A percentile compares a stretch with the other conserved stretches of the same genome.
Evolutionary conservation across 2,888 invertebrate species (phyloP).

Genomic region (Uropetala carovei): DNA sequence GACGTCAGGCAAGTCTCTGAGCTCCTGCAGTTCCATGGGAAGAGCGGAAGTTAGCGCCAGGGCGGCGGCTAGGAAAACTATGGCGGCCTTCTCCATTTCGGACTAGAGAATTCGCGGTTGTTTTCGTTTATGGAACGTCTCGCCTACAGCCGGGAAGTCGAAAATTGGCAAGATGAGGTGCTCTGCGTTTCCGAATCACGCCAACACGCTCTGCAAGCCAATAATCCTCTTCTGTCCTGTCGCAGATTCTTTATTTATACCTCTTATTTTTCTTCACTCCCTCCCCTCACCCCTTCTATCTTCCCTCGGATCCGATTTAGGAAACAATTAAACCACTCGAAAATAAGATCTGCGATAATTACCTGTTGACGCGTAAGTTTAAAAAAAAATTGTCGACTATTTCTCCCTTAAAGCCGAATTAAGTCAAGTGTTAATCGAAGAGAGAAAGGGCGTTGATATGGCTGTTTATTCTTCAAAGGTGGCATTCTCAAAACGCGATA

Average conservation of each 20-base stretch:
- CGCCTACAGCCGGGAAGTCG: not conserved
- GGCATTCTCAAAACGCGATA: too few relatives aligned
- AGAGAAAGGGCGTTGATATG: too few relatives aligned
- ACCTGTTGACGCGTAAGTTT: too few relatives aligned
- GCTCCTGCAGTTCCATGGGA: not conserved
- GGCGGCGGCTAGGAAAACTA: not conserved
- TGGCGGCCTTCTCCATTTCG: not conserved
- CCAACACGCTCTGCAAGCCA: conserved; percentile 33
- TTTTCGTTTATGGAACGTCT: not conserved
- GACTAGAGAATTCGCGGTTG: not conserved
- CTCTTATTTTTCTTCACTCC: not conserved
- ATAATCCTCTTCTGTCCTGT: not conserved
- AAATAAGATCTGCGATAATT: too few relatives aligned
- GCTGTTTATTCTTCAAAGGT: too few relatives aligned
- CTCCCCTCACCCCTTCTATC: too few relatives aligned
- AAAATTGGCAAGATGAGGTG: not conserved
- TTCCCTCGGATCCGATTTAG: too few relatives aligned
- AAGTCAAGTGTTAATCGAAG: too few relatives aligned
- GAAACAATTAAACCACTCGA: too few relatives aligned
- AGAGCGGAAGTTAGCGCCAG: not conserved
- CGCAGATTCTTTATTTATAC: not conserved
- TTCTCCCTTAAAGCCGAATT: too few relatives aligned
- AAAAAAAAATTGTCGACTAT: too few relatives aligned
- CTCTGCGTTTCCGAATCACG: not conserved
- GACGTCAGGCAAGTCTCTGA: conserved; percentile 30